phyloP scores from a whole-genome alignment of 2,797 vertebrate species.

The Cryptoprocta ferox region DNA sequence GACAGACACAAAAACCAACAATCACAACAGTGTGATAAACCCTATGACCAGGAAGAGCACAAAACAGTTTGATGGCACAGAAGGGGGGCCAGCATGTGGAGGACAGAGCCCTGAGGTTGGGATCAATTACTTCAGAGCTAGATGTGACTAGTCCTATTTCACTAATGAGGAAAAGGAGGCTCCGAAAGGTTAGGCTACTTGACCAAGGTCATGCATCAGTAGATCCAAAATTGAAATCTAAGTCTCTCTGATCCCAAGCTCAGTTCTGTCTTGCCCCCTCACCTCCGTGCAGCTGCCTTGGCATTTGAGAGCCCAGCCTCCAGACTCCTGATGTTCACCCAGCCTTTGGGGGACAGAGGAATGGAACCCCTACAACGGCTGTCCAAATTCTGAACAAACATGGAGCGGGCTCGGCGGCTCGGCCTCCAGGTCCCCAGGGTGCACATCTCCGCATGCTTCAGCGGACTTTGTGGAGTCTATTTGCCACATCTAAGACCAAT shows the following conservation, averaged over 20 bases:
- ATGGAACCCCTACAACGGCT: conserved; percentile 51
- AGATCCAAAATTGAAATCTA: not conserved
- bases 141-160: not conserved
- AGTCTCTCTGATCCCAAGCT: not conserved
- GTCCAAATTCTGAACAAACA: conserved; percentile 72
- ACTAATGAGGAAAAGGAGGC: not conserved
- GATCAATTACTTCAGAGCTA: not conserved
- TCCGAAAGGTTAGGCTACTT: not conserved
- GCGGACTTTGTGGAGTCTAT: conserved; percentile 85
- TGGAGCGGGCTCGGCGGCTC: not conserved
- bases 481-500: conserved; percentile 90
- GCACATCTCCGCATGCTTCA: conserved; percentile 83
- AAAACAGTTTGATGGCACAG: not conserved
- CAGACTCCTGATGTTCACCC: not conserved
- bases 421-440: conserved; percentile 62
- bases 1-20: not conserved
- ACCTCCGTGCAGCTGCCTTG: not conserved
- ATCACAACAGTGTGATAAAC: not conserved
- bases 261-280: not conserved
- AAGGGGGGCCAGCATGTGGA: not conserved
- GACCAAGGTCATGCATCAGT: not conserved
- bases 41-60: not conserved
- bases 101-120: not conserved
- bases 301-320: not conserved
- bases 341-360: not conserved